Conservation (phyloP, 2,888 invertebrate species). For the Leptopterna dolabrata region DNA sequence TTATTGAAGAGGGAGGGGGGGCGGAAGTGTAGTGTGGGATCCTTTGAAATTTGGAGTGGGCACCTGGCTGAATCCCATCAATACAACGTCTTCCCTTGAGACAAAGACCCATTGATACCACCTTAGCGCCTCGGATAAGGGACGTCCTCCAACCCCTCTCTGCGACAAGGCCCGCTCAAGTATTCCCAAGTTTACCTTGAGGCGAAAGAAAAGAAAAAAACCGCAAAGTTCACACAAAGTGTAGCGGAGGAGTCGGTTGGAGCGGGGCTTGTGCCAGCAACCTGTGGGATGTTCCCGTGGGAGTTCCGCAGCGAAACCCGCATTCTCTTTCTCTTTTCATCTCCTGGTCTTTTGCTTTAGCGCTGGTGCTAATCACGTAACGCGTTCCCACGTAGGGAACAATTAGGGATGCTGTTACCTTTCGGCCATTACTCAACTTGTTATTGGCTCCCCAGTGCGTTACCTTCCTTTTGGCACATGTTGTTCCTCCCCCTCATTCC, state of each 20-base stretch:
- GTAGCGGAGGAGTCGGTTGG: background rate
- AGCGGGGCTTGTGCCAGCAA: background rate
- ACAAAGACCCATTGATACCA: background rate
- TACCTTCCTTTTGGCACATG: background rate
- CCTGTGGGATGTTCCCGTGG: constrained; percentile 35
- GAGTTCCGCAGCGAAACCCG: constrained; percentile 32
- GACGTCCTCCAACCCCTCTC: background rate
- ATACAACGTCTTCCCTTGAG: background rate
- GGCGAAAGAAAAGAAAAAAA: background rate
- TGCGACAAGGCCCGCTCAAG: background rate
- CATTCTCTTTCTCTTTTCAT: background rate
- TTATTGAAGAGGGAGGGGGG: too few relatives aligned
- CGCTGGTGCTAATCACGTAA: constrained; percentile 30
- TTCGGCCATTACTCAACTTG: constrained; percentile 23
- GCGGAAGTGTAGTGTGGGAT: background rate
- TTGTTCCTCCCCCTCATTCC: background rate
- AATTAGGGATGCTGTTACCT: constrained; percentile 39
- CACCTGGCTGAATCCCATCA: background rate
- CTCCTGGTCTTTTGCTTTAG: background rate
- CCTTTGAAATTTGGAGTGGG: background rate
- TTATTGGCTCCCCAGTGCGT: constrained; percentile 28
- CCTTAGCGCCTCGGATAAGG: background rate
- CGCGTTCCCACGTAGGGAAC: constrained; percentile 32
- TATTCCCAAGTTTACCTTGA: background rate
- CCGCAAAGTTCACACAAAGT: background rate